A percentile compares a stretch with the other conserved stretches of the same genome.
phyloP scores from a whole-genome alignment of 2,888 invertebrate species.

The Caenorhabditis sp. region DNA sequence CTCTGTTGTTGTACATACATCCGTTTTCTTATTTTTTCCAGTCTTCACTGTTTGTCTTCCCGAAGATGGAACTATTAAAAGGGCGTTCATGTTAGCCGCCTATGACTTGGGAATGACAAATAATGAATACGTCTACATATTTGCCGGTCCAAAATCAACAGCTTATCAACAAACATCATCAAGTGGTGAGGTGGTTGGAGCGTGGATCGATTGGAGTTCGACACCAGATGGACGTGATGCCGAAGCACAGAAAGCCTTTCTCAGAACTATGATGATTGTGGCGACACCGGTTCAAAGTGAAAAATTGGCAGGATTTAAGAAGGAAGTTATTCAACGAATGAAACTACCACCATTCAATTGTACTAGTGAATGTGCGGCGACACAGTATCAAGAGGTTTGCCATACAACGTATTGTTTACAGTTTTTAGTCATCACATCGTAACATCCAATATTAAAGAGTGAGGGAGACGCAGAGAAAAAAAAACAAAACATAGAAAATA shows the following conservation, averaged over 20 bases:
- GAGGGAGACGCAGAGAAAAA: no score
- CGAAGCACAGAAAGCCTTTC: conserved; percentile 52
- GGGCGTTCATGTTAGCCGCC: conserved; percentile 34
- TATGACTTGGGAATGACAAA: conserved; percentile 37
- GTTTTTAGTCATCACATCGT: not conserved
- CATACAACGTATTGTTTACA: no score
- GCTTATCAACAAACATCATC: conserved; percentile 34
- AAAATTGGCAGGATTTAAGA: conserved; percentile 48
- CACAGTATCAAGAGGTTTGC: conserved; percentile 22
- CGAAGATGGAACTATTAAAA: conserved; percentile 26
- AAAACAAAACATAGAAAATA: no score
- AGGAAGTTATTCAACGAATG: conserved; percentile 51
- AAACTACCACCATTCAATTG: conserved; percentile 51
- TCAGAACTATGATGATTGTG: conserved; percentile 45
- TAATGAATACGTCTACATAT: conserved; percentile 59
- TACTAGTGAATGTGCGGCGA: conserved; percentile 34
- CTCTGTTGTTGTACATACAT: no score
- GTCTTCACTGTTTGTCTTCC: conserved; percentile 49
- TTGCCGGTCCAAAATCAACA: conserved; percentile 42
- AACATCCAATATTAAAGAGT: no score
- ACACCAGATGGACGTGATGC: conserved; percentile 52
- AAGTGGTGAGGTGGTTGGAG: conserved; percentile 30
- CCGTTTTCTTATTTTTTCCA: conserved; percentile 24
- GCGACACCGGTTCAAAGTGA: conserved; percentile 39
- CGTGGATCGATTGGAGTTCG: conserved; percentile 42